phyloP scores from a whole-genome alignment of 2,797 vertebrate genomes.

The Mionectes olivaceus region DNA sequence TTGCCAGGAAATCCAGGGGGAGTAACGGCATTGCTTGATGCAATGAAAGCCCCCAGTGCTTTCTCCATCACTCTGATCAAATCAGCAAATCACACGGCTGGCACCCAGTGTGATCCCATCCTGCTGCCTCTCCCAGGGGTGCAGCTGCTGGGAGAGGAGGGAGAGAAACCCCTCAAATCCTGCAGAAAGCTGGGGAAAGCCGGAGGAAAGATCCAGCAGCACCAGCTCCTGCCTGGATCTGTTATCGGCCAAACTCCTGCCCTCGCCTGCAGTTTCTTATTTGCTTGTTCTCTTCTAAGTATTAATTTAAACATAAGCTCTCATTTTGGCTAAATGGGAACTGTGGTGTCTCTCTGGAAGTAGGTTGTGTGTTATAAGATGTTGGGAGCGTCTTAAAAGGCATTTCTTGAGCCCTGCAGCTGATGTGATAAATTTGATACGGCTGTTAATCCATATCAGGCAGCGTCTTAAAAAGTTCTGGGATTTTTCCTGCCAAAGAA shows the following conservation, averaged over 20 bases:
- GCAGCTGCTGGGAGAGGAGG: not conserved
- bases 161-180: not conserved
- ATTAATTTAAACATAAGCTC: not conserved
- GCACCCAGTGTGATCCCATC: not conserved
- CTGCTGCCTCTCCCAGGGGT: not conserved
- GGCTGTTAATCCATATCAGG: not conserved
- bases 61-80: not conserved
- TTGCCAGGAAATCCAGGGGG: not conserved
- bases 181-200: not conserved
- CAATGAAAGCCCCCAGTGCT: not conserved
- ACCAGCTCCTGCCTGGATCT: not conserved
- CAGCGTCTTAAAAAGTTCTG: not conserved
- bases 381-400: not conserved
- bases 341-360: not conserved
- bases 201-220: not conserved
- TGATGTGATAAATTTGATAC: not conserved
- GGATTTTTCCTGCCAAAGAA: rapidly evolving
- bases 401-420: not conserved
- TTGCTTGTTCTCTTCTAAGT: not conserved
- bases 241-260: not conserved
- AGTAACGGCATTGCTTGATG: not conserved
- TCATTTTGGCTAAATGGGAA: not conserved
- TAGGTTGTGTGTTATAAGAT: not conserved
- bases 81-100: not conserved
- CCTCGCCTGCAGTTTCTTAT: not conserved